Evolutionary conservation across 2,113 vertebrate species (phyloP).

Genomic region (Clarias gariepinus): DNA sequence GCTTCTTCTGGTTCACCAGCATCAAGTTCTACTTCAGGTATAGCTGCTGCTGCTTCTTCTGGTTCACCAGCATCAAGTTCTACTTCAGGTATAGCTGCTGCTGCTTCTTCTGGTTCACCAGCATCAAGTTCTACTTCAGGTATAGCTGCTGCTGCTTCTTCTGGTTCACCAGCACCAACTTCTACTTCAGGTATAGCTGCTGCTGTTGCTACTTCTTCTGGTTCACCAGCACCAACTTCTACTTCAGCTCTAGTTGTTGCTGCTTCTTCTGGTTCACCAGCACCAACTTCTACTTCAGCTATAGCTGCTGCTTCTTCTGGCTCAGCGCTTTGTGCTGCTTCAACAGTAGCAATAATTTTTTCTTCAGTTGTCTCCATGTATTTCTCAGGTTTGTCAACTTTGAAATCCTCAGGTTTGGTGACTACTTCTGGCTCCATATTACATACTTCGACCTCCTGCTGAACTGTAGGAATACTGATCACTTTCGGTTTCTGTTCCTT

Average conservation of each 20-base stretch:
- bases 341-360: slow-evolving; percentile 22
- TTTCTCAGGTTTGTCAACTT: slow-evolving; percentile 27
- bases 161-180: slow-evolving; percentile 5
- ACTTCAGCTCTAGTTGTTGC: neutral
- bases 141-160: neutral
- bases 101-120: slow-evolving; percentile 21
- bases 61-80: neutral
- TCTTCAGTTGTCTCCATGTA: slow-evolving; percentile 46
- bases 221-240: slow-evolving; percentile 3
- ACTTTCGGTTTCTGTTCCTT: slow-evolving; percentile 28
- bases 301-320: neutral
- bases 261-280: slow-evolving; percentile 17
- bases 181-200: slow-evolving; percentile 1
- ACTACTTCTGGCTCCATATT: slow-evolving; percentile 26
- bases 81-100: neutral
- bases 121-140: slow-evolving; percentile 7
- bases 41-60: neutral
- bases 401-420: slow-evolving; percentile 16
- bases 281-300: slow-evolving; percentile 5
- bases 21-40: slow-evolving; percentile 6
- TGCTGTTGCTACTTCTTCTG: slow-evolving; percentile 28
- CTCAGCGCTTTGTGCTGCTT: slow-evolving; percentile 16
- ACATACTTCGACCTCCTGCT: neutral
- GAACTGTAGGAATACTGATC: neutral
- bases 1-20: slow-evolving; percentile 26